These are phyloP conservation scores for Dolichomitus sp. DNA, from an alignment of 2,888 invertebrate genomes.

Conservation along the genomic window DNA sequence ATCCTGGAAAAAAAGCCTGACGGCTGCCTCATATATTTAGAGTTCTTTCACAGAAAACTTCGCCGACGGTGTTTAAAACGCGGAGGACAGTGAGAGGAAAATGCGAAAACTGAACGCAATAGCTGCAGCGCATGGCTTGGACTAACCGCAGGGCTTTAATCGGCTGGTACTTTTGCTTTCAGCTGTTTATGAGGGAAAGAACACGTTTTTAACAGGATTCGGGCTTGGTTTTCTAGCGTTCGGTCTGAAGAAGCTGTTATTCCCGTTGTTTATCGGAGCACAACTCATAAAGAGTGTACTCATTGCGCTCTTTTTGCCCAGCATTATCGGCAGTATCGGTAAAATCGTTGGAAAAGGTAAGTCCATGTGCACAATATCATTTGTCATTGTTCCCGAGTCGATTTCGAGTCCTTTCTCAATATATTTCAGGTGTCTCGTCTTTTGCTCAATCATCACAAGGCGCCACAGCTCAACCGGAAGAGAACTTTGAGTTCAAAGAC, in stretches of 20 bases:
- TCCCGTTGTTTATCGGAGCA: constrained; percentile 93
- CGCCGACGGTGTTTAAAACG: constrained; percentile 32
- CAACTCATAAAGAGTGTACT: constrained; percentile 94
- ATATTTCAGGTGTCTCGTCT: constrained; percentile 84
- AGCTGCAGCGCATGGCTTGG: constrained; percentile 80
- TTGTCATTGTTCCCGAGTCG: neutral
- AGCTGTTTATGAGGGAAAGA: constrained; percentile 87
- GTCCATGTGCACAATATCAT: neutral
- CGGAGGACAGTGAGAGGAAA: constrained; percentile 36
- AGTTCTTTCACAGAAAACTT: constrained; percentile 55
- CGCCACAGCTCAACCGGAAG: constrained; percentile 85
- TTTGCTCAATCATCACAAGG: constrained; percentile 86
- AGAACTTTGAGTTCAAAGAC: constrained; percentile 93
- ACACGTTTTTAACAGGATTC: constrained; percentile 89
- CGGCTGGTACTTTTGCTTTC: constrained; percentile 82
- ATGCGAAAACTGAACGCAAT: constrained; percentile 31
- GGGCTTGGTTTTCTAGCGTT: constrained; percentile 91
- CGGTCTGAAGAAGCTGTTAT: constrained; percentile 93
- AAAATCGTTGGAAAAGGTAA: constrained; percentile 94
- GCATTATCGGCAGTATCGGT: constrained; percentile 93
- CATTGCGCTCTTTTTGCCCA: constrained; percentile 94
- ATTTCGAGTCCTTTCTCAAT: constrained; percentile 45
- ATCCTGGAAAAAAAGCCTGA: constrained; percentile 1
- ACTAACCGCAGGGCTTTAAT: constrained; percentile 85
- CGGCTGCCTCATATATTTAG: constrained; percentile 31